Conservation (phyloP, 2,888 invertebrate genomes). For the Andrena praecox region DNA sequence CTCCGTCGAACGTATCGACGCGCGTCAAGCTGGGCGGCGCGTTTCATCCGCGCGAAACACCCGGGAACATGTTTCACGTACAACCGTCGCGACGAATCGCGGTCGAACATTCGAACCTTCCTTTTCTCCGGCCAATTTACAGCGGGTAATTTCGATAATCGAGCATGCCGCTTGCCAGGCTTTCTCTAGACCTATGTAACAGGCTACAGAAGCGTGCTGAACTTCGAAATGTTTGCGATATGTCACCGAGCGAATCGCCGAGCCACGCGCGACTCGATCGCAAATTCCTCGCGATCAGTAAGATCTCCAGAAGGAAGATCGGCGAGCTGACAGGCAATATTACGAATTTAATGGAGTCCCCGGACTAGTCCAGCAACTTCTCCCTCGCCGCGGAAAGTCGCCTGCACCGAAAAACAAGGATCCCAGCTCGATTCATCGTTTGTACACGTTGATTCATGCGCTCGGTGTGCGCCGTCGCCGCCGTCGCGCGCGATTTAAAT, state of each 20-base stretch:
- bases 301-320: not conserved
- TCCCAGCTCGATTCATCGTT: slow-evolving; percentile 57
- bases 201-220: not conserved
- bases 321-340: slow-evolving; percentile 12
- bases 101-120: slow-evolving; percentile 40
- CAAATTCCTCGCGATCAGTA: slow-evolving; percentile 35
- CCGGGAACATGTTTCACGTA: slow-evolving; percentile 26
- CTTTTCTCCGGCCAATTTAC: slow-evolving; percentile 40
- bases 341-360: slow-evolving; percentile 33
- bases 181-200: slow-evolving; percentile 2
- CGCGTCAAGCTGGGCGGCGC: slow-evolving; percentile 18
- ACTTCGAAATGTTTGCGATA: not conserved
- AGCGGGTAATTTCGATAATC: slow-evolving; percentile 42
- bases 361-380: slow-evolving; percentile 29
- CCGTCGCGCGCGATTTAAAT: slow-evolving; percentile 70
- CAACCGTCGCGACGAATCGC: slow-evolving; percentile 41
- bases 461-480: slow-evolving; percentile 39
- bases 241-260: not conserved
- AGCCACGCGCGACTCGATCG: not conserved
- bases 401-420: slow-evolving; percentile 47
- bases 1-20: slow-evolving; percentile 4
- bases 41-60: slow-evolving; percentile 40
- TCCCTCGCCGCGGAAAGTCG: slow-evolving; percentile 41
- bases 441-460: slow-evolving; percentile 66
- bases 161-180: slow-evolving; percentile 5